A percentile compares a stretch with the other conserved stretches of the same genome.
phyloP scores from a whole-genome alignment of 1,140 invertebrate species.

The Neuroterus valhalla region DNA sequence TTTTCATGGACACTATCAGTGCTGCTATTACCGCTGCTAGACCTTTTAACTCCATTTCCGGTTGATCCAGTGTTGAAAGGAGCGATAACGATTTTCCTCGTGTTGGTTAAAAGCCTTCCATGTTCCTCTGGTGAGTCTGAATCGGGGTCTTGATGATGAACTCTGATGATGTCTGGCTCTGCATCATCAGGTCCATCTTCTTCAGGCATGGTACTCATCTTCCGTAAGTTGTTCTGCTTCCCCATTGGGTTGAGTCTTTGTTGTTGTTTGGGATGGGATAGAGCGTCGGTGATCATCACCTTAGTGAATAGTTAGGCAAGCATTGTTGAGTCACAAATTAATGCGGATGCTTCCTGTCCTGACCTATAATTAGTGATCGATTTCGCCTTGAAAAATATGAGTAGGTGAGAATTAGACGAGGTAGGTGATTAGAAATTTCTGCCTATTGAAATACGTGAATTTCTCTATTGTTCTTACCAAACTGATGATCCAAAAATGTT shows the following conservation, averaged over 20 bases:
- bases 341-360: constrained; percentile 32
- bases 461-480: too few relatives aligned
- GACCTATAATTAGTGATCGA: constrained; percentile 23
- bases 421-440: neutral
- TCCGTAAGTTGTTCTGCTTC: constrained; percentile 50
- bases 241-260: constrained; percentile 28
- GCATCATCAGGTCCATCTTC: constrained; percentile 63
- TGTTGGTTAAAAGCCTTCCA: constrained; percentile 51
- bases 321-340: constrained; percentile 36
- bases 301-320: constrained; percentile 24
- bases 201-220: constrained; percentile 69
- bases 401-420: neutral
- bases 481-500: too few relatives aligned
- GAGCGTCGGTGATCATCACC: constrained; percentile 31
- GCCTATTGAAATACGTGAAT: too few relatives aligned
- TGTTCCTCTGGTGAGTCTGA: constrained; percentile 61
- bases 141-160: constrained; percentile 48
- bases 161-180: constrained; percentile 51
- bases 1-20: constrained; percentile 58
- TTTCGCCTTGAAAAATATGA: constrained; percentile 25
- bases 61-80: constrained; percentile 31
- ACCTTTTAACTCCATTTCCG: constrained; percentile 43
- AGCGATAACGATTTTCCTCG: constrained; percentile 48
- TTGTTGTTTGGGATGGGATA: constrained; percentile 37
- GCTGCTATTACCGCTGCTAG: constrained; percentile 51